These are phyloP conservation scores for Cuniculus paca DNA, from an alignment of 2,797 vertebrate genomes.

Conservation along the genomic window DNA sequence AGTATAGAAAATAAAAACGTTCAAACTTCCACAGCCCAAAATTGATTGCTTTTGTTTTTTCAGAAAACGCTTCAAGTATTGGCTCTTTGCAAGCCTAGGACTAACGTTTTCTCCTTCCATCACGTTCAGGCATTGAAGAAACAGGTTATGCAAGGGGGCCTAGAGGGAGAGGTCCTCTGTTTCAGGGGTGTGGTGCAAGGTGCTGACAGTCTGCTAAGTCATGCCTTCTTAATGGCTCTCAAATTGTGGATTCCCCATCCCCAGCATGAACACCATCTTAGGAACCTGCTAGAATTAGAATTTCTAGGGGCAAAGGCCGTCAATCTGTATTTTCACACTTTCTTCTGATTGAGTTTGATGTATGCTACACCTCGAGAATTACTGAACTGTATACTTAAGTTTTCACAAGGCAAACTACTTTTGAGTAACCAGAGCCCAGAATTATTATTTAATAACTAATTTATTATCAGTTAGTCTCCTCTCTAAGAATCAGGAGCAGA, in stretches of 20 bases:
- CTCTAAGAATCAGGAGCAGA: background rate
- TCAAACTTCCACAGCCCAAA: background rate
- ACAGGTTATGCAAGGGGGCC: background rate
- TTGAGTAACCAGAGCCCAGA: background rate
- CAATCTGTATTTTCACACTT: background rate
- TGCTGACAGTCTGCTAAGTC: background rate
- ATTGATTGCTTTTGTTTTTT: constrained; percentile 3
- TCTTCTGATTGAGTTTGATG: constrained; percentile 25
- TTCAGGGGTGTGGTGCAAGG: background rate
- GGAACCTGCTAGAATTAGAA: constrained; percentile 20
- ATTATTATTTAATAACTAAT: background rate
- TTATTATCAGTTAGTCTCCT: background rate
- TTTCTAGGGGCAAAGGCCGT: background rate
- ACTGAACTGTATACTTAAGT: background rate
- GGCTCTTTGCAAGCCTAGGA: constrained; percentile 21
- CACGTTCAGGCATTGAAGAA: background rate
- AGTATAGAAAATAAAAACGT: background rate
- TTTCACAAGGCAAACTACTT: constrained; percentile 8
- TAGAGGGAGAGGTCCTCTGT: background rate
- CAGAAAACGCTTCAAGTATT: background rate
- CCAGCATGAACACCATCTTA: too few relatives aligned
- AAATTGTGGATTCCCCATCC: background rate
- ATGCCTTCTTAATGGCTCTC: background rate
- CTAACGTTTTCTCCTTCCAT: background rate
- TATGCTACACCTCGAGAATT: background rate